A percentile compares a stretch with the other conserved stretches of the same genome.
phyloP scores from a whole-genome alignment of 2,888 invertebrate genomes.

The Netelia melanura region DNA sequence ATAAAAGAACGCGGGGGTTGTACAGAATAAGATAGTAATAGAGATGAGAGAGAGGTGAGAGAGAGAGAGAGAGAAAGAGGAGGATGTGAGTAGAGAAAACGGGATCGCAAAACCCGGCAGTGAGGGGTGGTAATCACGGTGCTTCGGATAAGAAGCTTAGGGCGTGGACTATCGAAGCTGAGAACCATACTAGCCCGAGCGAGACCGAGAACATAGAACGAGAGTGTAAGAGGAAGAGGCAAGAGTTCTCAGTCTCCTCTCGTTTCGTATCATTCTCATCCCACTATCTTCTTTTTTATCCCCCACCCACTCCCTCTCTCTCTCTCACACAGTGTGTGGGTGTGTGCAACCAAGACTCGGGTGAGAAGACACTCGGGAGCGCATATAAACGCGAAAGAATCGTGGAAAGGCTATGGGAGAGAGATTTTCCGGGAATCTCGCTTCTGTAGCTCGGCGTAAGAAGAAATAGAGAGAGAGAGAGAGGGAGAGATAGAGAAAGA shows the following conservation, averaged over 20 bases:
- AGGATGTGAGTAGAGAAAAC: neutral
- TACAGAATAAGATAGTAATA: slow-evolving; percentile 54
- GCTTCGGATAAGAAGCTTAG: slow-evolving; percentile 73
- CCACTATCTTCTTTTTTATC: slow-evolving; percentile 35
- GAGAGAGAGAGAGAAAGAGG: neutral
- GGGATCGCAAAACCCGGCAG: slow-evolving; percentile 45
- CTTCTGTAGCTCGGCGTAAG: slow-evolving; percentile 18
- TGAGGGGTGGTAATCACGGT: slow-evolving; percentile 70
- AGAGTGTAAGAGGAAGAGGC: slow-evolving; percentile 37
- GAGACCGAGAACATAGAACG: slow-evolving; percentile 23
- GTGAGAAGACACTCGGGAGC: slow-evolving; percentile 14
- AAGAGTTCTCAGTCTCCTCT: slow-evolving; percentile 55
- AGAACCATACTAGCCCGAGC: slow-evolving; percentile 45
- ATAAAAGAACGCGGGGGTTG: slow-evolving; percentile 39
- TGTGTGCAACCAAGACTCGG: slow-evolving; percentile 37
- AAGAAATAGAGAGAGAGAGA: neutral
- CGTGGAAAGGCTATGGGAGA: slow-evolving; percentile 47
- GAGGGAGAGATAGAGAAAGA: neutral
- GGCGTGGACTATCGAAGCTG: slow-evolving; percentile 63
- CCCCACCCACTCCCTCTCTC: slow-evolving; percentile 1
- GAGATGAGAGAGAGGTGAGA: slow-evolving; percentile 40
- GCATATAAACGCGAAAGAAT: slow-evolving; percentile 37
- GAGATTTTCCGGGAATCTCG: slow-evolving; percentile 59
- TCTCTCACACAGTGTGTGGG: neutral
- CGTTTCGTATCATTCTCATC: slow-evolving; percentile 61